Evolutionary conservation across 2,888 invertebrate genomes (phyloP).

Genomic region (Hirtodrosophila cameraria): DNA sequence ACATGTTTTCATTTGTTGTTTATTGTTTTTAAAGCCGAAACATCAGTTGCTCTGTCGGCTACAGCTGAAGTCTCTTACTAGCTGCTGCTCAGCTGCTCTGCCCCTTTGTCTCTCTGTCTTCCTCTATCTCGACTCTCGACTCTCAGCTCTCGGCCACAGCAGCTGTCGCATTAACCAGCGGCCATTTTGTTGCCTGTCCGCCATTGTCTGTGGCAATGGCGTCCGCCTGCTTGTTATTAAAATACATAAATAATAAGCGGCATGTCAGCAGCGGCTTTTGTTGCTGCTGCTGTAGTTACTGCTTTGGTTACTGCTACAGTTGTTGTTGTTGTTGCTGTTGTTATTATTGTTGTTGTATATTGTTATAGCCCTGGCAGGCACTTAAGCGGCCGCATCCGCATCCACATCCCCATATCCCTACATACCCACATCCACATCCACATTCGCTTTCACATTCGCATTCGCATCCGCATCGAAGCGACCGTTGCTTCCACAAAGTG

Average conservation of each 20-base stretch:
- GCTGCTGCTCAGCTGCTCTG: slow-evolving; percentile 16
- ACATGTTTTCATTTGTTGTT: slow-evolving; percentile 36
- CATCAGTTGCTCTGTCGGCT: slow-evolving; percentile 29
- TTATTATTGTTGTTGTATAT: slow-evolving; percentile 54
- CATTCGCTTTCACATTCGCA: slow-evolving; percentile 14
- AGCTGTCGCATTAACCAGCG: slow-evolving; percentile 80
- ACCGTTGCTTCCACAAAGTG: slow-evolving; percentile 34
- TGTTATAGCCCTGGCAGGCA: slow-evolving; percentile 77
- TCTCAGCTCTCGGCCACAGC: slow-evolving; percentile 55
- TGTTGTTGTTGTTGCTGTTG: slow-evolving; percentile 6
- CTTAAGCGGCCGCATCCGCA: slow-evolving; percentile 77
- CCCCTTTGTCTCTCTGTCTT: neutral
- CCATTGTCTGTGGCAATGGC: slow-evolving; percentile 75
- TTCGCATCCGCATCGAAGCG: slow-evolving; percentile 27
- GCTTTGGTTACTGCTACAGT: slow-evolving; percentile 27
- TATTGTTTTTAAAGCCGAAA: slow-evolving; percentile 58
- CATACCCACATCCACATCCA: slow-evolving; percentile 28
- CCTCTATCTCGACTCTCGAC: slow-evolving; percentile 2
- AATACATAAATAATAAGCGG: slow-evolving; percentile 81
- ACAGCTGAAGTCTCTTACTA: slow-evolving; percentile 43
- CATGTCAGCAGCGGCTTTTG: slow-evolving; percentile 81
- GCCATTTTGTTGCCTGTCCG: slow-evolving; percentile 74
- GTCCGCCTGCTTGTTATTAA: slow-evolving; percentile 75
- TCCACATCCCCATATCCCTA: slow-evolving; percentile 13
- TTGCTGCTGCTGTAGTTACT: slow-evolving; percentile 51